phyloP scores from a whole-genome alignment of 2,888 invertebrate genomes.

The Dryobotodes eremita region DNA sequence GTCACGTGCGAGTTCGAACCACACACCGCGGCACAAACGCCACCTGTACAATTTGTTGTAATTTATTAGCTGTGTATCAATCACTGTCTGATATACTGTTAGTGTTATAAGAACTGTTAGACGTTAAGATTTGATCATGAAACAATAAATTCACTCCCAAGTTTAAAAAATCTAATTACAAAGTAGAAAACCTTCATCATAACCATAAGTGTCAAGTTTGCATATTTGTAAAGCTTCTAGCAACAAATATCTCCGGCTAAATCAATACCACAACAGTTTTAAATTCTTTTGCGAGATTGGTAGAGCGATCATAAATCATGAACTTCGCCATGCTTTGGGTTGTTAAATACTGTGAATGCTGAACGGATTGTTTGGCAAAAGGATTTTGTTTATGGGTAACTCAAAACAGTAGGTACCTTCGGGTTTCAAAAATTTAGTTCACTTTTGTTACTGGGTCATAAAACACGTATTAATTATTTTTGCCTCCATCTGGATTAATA shows the following conservation, averaged over 20 bases:
- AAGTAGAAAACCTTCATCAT: slow-evolving; percentile 9
- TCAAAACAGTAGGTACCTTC: slow-evolving; percentile 54
- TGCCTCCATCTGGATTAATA: slow-evolving; percentile 39
- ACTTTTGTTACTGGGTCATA: slow-evolving; percentile 49
- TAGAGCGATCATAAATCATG: slow-evolving; percentile 70
- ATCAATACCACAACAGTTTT: slow-evolving; percentile 61
- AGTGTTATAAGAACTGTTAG: slow-evolving; percentile 14
- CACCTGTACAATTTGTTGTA: slow-evolving; percentile 54
- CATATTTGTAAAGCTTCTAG: slow-evolving; percentile 39
- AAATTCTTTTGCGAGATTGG: slow-evolving; percentile 67
- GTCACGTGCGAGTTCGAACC: slow-evolving; percentile 77
- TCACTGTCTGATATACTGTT: slow-evolving; percentile 24
- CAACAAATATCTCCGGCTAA: slow-evolving; percentile 54
- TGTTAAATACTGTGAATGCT: slow-evolving; percentile 67
- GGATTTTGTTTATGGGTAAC: slow-evolving; percentile 67
- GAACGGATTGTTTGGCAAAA: slow-evolving; percentile 67
- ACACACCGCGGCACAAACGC: slow-evolving; percentile 55
- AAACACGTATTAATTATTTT: slow-evolving; percentile 29
- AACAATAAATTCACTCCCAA: not conserved
- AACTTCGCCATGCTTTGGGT: slow-evolving; percentile 64
- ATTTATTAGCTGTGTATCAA: slow-evolving; percentile 48
- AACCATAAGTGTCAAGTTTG: slow-evolving; percentile 34
- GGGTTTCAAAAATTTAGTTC: slow-evolving; percentile 44
- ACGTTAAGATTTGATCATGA: slow-evolving; percentile 2
- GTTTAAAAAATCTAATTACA: not conserved